Conservation (phyloP, 1,140 invertebrate genomes). For the Formica selysi region DNA sequence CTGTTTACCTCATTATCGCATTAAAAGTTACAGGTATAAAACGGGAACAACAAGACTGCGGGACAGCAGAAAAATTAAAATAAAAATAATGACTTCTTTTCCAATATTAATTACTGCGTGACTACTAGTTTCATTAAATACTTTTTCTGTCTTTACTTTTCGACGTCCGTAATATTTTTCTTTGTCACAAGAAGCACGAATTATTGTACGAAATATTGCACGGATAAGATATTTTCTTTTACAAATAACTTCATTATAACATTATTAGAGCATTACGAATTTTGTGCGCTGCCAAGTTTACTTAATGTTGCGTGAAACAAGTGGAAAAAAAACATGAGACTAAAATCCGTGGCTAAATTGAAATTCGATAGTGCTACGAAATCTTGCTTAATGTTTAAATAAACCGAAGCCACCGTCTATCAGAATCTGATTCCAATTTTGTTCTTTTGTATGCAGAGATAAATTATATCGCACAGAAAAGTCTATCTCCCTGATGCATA, state of each 20-base stretch:
- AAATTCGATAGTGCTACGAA: constrained; percentile 18
- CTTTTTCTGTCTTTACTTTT: background rate
- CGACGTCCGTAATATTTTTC: background rate
- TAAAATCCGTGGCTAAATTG: constrained; percentile 14
- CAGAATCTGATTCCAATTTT: background rate
- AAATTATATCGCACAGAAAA: background rate
- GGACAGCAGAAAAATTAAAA: background rate
- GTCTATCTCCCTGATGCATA: constrained; percentile 24
- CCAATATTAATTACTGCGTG: background rate
- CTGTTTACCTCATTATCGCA: background rate
- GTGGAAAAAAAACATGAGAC: background rate
- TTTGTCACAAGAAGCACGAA: background rate
- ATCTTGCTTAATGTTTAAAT: constrained; percentile 33
- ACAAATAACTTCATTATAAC: background rate
- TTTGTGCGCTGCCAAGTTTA: background rate
- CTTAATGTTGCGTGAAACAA: constrained; percentile 13
- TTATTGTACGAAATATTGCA: background rate
- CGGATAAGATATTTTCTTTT: background rate
- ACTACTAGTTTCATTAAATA: background rate
- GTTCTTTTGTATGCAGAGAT: background rate
- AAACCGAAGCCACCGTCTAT: background rate
- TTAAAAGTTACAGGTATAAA: constrained; percentile 30
- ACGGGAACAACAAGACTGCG: background rate
- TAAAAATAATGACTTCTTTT: background rate
- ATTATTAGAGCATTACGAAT: background rate